These are phyloP conservation scores for Otolemur crassicaudatus DNA, from an alignment of 2,797 vertebrate species.

Conservation along the genomic window DNA sequence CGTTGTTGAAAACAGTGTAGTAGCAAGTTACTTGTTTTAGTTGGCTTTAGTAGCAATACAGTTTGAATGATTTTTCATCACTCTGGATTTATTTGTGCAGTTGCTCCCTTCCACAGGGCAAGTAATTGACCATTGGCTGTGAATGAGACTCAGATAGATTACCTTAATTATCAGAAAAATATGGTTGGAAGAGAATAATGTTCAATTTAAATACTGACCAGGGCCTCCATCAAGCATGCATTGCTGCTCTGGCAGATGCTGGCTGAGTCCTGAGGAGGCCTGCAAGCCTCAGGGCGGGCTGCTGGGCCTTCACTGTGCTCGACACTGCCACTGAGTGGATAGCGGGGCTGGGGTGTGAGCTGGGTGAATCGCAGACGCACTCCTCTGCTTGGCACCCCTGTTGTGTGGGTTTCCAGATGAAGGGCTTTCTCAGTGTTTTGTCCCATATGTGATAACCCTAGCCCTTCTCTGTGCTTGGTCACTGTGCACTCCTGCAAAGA, in stretches of 20 bases:
- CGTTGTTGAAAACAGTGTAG: neutral
- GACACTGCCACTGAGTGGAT: neutral
- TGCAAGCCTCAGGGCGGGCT: neutral
- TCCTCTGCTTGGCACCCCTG: no score
- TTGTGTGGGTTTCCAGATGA: neutral
- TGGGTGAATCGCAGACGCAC: accelerated
- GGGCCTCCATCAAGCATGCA: neutral
- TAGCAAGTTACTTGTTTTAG: neutral
- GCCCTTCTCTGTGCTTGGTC: neutral
- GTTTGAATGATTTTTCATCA: neutral
- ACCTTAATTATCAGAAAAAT: neutral
- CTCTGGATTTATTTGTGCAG: neutral
- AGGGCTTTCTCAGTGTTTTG: neutral
- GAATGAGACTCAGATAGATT: neutral
- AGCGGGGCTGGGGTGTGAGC: accelerated
- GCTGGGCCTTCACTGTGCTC: neutral
- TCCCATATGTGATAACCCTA: neutral
- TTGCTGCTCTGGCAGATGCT: neutral
- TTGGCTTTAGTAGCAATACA: neutral
- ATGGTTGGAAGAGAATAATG: neutral
- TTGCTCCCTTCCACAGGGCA: neutral
- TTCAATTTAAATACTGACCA: neutral
- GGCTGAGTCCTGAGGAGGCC: neutral
- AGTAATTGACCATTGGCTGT: neutral
- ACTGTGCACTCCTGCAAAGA: accelerated